phyloP scores from a whole-genome alignment of 2,113 vertebrate species.

The Plectropomus leopardus region DNA sequence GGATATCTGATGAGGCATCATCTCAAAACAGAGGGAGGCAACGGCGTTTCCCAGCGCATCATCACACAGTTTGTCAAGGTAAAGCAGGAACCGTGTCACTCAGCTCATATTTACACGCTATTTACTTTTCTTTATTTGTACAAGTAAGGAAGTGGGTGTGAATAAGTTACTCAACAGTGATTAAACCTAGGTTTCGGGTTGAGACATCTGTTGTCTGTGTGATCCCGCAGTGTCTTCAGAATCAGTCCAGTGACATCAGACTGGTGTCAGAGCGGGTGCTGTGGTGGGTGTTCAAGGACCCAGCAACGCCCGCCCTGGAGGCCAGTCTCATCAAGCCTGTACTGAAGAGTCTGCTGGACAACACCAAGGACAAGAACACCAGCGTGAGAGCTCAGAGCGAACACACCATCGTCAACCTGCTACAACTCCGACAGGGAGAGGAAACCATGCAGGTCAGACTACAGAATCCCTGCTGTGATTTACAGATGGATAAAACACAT shows the following conservation, averaged over 20 bases:
- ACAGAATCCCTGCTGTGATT: neutral
- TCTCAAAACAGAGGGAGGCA: constrained; percentile 83
- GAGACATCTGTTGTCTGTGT: constrained; percentile 5
- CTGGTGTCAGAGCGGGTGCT: constrained; percentile 95
- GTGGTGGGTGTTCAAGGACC: constrained; percentile 96
- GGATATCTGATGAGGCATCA: constrained; percentile 95
- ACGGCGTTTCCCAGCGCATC: constrained; percentile 87
- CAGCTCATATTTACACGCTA: neutral
- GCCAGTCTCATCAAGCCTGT: constrained; percentile 90
- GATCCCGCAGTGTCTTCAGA: constrained; percentile 92
- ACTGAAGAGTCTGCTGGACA: constrained; percentile 96
- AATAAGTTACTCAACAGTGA: neutral
- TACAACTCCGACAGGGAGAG: constrained; percentile 92
- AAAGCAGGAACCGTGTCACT: constrained; percentile 29
- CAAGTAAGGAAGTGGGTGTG: constrained; percentile 11
- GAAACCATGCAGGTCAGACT: constrained; percentile 90
- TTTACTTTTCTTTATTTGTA: constrained; percentile 18
- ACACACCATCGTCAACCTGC: constrained; percentile 94
- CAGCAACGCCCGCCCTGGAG: constrained; percentile 87
- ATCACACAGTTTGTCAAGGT: constrained; percentile 95
- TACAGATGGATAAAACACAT: neutral
- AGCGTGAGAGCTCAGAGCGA: constrained; percentile 95
- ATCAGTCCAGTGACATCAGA: constrained; percentile 96
- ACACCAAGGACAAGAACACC: constrained; percentile 99
- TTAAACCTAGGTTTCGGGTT: neutral